Evolutionary conservation across 2,797 vertebrate genomes (phyloP).

Genomic region (Tiaroga cobitis): DNA sequence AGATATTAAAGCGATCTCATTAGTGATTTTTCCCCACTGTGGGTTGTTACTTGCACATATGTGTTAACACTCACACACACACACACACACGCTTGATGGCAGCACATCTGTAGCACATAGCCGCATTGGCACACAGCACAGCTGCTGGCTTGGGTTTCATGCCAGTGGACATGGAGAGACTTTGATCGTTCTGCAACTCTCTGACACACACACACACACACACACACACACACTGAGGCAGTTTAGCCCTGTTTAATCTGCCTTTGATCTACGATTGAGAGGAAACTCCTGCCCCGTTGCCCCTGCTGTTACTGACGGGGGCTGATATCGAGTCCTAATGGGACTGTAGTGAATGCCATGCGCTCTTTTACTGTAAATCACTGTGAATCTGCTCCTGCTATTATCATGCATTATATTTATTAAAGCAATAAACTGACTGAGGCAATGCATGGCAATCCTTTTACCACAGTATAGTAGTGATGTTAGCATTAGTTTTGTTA

Average conservation of each 20-base stretch:
- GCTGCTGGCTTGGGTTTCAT: conserved; percentile 34
- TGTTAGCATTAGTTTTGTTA: too few species aligned
- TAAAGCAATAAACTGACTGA: background rate
- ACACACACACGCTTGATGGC: background rate
- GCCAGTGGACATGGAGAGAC: conserved; percentile 5
- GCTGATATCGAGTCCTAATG: background rate
- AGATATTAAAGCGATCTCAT: conserved; percentile 10
- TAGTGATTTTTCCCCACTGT: background rate
- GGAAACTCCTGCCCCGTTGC: conserved; percentile 3
- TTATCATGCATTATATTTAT: background rate
- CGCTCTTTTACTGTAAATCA: conserved; percentile 5
- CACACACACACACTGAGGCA: conserved; percentile 23
- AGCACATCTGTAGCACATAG: conserved; percentile 18
- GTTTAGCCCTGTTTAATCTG: conserved; percentile 11
- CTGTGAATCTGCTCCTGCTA: background rate
- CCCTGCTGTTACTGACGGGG: conserved; percentile 11
- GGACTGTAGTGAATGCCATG: background rate
- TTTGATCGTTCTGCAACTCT: conserved; percentile 46
- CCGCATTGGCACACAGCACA: background rate
- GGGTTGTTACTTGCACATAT: background rate
- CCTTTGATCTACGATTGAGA: conserved; percentile 37
- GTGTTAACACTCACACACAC: conserved; percentile 17
- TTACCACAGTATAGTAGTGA: too few species aligned
- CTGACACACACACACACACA: conserved; percentile 23
- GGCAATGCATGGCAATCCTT: background rate